Evolutionary conservation across 2,113 vertebrate genomes (phyloP).

Genomic region (Ptilorrhoa leucosticta): DNA sequence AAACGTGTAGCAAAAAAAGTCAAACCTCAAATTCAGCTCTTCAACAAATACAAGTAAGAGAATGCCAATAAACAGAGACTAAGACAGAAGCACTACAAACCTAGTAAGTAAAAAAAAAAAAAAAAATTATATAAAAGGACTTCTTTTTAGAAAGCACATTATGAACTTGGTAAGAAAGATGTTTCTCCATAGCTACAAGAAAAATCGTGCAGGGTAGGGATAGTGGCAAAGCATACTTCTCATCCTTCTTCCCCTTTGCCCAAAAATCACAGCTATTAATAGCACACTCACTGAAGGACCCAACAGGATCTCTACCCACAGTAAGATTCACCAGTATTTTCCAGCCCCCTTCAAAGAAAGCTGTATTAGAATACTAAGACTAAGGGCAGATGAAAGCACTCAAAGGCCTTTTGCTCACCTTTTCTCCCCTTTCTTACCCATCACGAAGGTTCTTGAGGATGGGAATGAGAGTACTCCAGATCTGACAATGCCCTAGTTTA

Average conservation of each 20-base stretch:
- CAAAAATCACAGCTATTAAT: conserved; percentile 19
- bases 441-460: background rate
- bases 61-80: background rate
- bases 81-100: background rate
- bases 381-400: background rate
- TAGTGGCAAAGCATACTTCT: background rate
- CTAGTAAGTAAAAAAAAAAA: background rate
- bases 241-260: conserved; percentile 8
- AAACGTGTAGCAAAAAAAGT: background rate
- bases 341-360: background rate
- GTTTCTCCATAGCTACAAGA: background rate
- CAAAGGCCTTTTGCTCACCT: background rate
- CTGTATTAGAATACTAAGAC: background rate
- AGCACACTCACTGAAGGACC: background rate
- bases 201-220: background rate
- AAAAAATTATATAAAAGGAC: background rate
- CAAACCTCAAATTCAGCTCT: background rate
- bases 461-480: background rate
- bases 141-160: background rate
- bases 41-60: background rate
- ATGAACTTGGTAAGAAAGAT: background rate
- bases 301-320: conserved; percentile 17
- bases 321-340: background rate
- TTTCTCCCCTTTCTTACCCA: background rate
- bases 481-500: background rate